Evolutionary conservation across 1,140 invertebrate species (phyloP).

Genomic region (Drosophila nigromelanica): DNA sequence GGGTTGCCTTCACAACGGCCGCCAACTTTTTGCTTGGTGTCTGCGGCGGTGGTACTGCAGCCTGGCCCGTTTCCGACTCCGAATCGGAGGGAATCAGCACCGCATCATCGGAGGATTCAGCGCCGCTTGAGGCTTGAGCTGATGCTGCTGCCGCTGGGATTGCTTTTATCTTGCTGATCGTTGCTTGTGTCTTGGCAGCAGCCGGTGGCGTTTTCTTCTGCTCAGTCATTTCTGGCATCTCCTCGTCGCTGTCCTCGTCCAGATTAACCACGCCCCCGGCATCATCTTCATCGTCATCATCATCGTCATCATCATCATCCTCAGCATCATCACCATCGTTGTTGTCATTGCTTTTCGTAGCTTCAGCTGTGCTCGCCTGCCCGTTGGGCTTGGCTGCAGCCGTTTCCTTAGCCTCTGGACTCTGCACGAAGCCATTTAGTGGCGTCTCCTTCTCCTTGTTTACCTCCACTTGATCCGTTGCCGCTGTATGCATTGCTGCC

Average conservation of each 20-base stretch:
- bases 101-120: conserved; percentile 75
- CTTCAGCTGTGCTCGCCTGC: conserved; percentile 49
- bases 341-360: conserved; percentile 24
- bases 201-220: conserved; percentile 16
- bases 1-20: conserved; percentile 21
- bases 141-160: conserved; percentile 19
- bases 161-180: conserved; percentile 30
- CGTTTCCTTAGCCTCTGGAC: conserved; percentile 22
- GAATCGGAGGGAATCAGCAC: conserved; percentile 79
- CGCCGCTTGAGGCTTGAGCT: conserved; percentile 27
- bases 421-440: conserved; percentile 55
- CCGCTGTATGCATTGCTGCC: conserved; percentile 27
- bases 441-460: conserved; percentile 40
- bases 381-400: conserved; percentile 56
- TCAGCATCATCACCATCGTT: conserved; percentile 47
- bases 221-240: conserved; percentile 49
- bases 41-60: conserved; percentile 19
- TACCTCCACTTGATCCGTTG: conserved; percentile 20
- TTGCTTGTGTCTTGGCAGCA: conserved; percentile 6
- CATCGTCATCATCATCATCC: conserved; percentile 28
- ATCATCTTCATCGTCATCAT: conserved; percentile 6
- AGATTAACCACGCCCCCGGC: conserved; percentile 59
- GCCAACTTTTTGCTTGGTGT: conserved; percentile 43
- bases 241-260: conserved; percentile 79
- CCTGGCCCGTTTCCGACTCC: conserved; percentile 58